A percentile compares a stretch with the other conserved stretches of the same genome.
Evolutionary conservation across 2,888 invertebrate species (phyloP).

Genomic region (Autographa pulchrina): DNA sequence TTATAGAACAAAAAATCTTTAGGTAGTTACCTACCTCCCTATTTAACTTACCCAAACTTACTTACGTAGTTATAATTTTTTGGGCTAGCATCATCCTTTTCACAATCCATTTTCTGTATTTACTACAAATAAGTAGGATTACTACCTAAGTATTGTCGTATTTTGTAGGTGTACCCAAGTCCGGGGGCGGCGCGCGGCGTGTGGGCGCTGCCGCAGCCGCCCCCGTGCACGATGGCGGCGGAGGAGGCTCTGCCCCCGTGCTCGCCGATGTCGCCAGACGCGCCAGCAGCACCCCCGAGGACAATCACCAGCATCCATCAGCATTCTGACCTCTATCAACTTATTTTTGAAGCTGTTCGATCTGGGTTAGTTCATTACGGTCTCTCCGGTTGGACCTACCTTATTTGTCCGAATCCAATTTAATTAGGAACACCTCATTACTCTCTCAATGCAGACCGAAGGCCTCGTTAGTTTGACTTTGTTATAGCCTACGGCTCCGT

Average conservation of each 20-base stretch:
- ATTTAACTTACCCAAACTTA: too few relatives aligned
- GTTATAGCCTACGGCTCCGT: too few relatives aligned
- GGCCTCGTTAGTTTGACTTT: too few relatives aligned
- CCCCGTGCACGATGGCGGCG: constrained; percentile 94
- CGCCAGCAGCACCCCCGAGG: constrained; percentile 80
- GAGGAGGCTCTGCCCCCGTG: constrained; percentile 89
- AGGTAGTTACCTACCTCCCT: too few relatives aligned
- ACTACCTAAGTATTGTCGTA: not conserved
- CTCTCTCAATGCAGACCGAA: too few relatives aligned
- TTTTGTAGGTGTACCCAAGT: constrained; percentile 92
- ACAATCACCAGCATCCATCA: constrained; percentile 80
- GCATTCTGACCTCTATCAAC: constrained; percentile 89
- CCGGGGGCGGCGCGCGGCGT: constrained; percentile 97
- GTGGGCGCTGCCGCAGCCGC: constrained; percentile 95
- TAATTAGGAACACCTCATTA: too few relatives aligned
- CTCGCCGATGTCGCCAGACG: constrained; percentile 84
- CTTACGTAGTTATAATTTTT: too few relatives aligned
- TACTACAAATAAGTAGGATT: not conserved
- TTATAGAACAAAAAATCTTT: too few relatives aligned
- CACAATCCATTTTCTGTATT: too few relatives aligned
- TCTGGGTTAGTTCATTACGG: constrained; percentile 90
- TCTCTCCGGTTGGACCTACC: not conserved
- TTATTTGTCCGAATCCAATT: not conserved
- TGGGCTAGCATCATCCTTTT: too few relatives aligned
- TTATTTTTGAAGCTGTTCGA: constrained; percentile 95